Conservation (phyloP, 2,797 vertebrate species). For the Lophotriccus pileatus region DNA sequence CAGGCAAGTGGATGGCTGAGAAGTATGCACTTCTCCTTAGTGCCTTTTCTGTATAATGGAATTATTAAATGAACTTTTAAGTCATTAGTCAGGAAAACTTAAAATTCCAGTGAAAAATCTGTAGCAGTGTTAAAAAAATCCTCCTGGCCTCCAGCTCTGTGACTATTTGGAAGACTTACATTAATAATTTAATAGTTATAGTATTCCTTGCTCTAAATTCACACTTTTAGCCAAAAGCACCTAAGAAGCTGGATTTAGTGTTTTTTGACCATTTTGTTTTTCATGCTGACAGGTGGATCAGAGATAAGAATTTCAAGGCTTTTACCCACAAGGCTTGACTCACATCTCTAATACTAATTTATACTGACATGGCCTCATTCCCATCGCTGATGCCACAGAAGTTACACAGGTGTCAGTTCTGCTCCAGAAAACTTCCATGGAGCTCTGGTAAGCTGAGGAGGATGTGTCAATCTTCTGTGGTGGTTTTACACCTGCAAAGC, state of each 20-base stretch:
- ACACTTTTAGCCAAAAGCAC: background rate
- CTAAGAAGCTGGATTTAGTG: background rate
- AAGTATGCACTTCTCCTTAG: background rate
- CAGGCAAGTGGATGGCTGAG: background rate
- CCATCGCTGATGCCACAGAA: background rate
- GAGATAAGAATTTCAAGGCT: background rate
- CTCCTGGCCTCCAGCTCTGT: background rate
- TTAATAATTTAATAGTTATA: background rate
- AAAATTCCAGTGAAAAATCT: background rate
- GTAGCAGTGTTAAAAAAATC: background rate
- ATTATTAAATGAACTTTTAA: background rate
- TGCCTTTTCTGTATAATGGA: background rate
- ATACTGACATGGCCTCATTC: background rate
- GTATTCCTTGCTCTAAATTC: background rate
- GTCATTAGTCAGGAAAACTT: background rate
- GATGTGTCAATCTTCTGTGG: background rate
- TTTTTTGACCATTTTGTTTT: background rate
- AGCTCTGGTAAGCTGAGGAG: background rate
- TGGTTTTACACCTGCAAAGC: constrained; percentile 44
- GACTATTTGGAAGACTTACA: background rate
- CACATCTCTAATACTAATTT: background rate
- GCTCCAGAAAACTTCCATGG: background rate
- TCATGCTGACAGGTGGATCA: background rate
- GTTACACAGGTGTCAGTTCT: background rate
- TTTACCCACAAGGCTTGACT: background rate